A percentile compares a stretch with the other conserved stretches of the same genome.
phyloP scores from a whole-genome alignment of 2,797 vertebrate species.

The Silurus lanzhouensis region DNA sequence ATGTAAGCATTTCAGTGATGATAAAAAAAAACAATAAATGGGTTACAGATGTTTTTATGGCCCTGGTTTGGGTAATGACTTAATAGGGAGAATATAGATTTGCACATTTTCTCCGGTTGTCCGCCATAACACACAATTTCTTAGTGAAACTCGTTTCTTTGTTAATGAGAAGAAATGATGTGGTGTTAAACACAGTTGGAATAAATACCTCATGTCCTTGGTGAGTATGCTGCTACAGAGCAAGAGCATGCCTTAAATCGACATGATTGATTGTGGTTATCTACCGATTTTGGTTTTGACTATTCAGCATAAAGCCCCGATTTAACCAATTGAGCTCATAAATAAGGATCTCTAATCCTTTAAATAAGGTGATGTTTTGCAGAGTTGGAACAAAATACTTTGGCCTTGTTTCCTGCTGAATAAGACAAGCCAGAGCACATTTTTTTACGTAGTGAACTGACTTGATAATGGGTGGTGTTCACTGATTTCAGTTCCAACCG shows the following conservation, averaged over 20 bases:
- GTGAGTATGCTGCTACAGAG: neutral
- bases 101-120: neutral
- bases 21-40: neutral
- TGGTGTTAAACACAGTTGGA: neutral
- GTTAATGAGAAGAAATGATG: slow-evolving; percentile 10
- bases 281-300: neutral
- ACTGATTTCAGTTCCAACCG: neutral
- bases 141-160: neutral
- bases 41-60: neutral
- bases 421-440: neutral
- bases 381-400: slow-evolving; percentile 3
- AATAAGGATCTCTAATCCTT: neutral
- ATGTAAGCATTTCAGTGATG: neutral
- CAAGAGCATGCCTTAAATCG: neutral
- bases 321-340: slow-evolving; percentile 1
- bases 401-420: neutral
- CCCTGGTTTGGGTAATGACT: neutral
- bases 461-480: neutral
- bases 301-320: neutral
- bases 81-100: neutral
- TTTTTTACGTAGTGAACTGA: neutral
- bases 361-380: neutral
- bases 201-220: neutral
- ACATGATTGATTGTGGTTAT: too few species aligned
- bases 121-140: neutral